A percentile compares a stretch with the other conserved stretches of the same genome.
Evolutionary conservation across 2,797 vertebrate species (phyloP).

Genomic region (Dendrocincla tyrannina): DNA sequence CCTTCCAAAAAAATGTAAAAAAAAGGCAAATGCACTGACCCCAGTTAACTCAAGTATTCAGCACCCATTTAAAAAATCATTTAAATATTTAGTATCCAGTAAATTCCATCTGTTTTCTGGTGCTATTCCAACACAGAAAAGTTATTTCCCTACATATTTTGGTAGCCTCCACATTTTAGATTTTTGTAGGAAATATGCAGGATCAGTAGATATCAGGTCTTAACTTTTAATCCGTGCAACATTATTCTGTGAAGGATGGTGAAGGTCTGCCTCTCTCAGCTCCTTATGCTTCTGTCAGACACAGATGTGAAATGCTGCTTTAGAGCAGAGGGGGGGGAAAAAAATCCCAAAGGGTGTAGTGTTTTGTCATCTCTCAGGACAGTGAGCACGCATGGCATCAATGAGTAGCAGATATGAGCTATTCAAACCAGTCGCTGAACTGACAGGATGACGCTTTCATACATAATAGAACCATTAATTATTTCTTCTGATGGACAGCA

Average conservation of each 20-base stretch:
- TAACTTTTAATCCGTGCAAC: slow-evolving; percentile 73
- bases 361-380: slow-evolving; percentile 88
- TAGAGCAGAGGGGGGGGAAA: slow-evolving; percentile 59
- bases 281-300: slow-evolving; percentile 73
- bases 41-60: slow-evolving; percentile 62
- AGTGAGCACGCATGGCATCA: slow-evolving; percentile 82
- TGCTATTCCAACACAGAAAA: slow-evolving; percentile 59
- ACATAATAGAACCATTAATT: slow-evolving; percentile 81
- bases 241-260: slow-evolving; percentile 45
- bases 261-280: slow-evolving; percentile 69
- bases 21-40: slow-evolving; percentile 44
- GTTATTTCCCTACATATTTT: slow-evolving; percentile 43
- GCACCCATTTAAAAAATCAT: slow-evolving; percentile 47
- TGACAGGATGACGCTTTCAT: slow-evolving; percentile 74
- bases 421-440: slow-evolving; percentile 73
- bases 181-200: slow-evolving; percentile 33
- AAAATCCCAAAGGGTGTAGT: slow-evolving; percentile 84
- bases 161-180: background rate
- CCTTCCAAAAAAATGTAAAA: background rate
- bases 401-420: slow-evolving; percentile 76
- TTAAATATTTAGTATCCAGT: slow-evolving; percentile 40
- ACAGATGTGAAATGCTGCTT: slow-evolving; percentile 82
- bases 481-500: slow-evolving; percentile 76
- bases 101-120: slow-evolving; percentile 54
- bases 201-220: slow-evolving; percentile 10